phyloP scores from a whole-genome alignment of 2,113 vertebrate genomes.

The Nesoenas mayeri region DNA sequence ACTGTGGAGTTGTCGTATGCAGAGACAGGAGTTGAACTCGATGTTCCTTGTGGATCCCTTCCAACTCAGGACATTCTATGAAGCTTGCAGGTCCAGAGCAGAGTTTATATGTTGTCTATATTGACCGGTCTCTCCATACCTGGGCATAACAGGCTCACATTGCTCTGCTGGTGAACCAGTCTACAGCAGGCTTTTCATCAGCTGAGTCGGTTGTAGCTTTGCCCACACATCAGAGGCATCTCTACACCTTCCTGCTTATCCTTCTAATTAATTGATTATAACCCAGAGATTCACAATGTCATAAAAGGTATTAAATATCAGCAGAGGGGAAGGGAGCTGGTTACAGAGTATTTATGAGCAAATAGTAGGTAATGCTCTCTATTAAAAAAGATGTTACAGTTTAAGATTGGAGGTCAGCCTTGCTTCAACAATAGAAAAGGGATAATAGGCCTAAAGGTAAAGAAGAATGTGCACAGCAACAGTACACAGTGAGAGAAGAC shows the following conservation, averaged over 20 bases:
- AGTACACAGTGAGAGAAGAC: neutral
- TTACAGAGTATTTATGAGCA: neutral
- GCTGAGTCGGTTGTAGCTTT: neutral
- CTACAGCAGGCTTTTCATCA: constrained; percentile 44
- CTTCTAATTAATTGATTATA: constrained; percentile 55
- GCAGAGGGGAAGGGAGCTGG: neutral
- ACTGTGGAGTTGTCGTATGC: no score
- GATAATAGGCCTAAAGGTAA: neutral
- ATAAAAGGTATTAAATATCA: constrained; percentile 42
- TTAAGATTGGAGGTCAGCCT: neutral
- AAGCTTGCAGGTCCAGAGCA: neutral
- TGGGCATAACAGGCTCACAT: neutral
- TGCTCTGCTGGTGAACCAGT: constrained; percentile 7
- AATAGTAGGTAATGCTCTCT: rapidly evolving
- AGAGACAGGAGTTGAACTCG: no score
- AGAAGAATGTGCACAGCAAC: neutral
- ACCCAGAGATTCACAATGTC: constrained; percentile 14
- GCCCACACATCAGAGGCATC: neutral
- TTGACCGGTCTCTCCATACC: neutral
- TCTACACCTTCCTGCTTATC: constrained; percentile 31
- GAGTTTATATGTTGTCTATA: neutral
- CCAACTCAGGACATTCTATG: no score
- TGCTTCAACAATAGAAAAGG: neutral
- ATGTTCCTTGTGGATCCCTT: no score
- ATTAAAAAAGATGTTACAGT: neutral